Evolutionary conservation across 2,888 invertebrate species (phyloP).

Genomic region (Leucania comma): DNA sequence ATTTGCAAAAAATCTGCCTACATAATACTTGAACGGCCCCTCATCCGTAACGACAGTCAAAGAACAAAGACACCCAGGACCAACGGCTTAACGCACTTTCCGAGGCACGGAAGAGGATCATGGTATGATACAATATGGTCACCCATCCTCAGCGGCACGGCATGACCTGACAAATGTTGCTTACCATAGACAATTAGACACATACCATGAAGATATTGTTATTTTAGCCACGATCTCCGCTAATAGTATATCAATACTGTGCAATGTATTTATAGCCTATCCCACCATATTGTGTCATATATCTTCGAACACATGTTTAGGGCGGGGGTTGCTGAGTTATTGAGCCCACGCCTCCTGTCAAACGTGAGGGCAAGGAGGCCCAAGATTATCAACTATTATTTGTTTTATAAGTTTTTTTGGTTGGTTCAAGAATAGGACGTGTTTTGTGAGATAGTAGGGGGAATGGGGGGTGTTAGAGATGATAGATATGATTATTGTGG

Average conservation of each 20-base stretch:
- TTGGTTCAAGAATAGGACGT: neutral
- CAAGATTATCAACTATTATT: slow-evolving; percentile 50
- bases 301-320: slow-evolving; percentile 69
- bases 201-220: too few relatives aligned
- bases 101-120: too few relatives aligned
- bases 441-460: neutral
- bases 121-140: too few relatives aligned
- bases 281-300: slow-evolving; percentile 57
- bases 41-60: too few relatives aligned
- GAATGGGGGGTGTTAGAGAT: neutral
- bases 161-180: too few relatives aligned
- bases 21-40: too few relatives aligned
- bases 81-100: too few relatives aligned
- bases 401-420: slow-evolving; percentile 37
- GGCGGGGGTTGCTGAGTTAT: slow-evolving; percentile 66
- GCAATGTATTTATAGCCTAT: slow-evolving; percentile 43
- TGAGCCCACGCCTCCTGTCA: slow-evolving; percentile 67
- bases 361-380: slow-evolving; percentile 19
- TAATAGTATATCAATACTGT: slow-evolving; percentile 40
- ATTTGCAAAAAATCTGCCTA: too few relatives aligned
- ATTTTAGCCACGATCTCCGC: slow-evolving; percentile 6
- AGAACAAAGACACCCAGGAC: too few relatives aligned
- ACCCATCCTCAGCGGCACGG: too few relatives aligned
- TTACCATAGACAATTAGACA: too few relatives aligned
- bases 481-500: neutral